Conservation (phyloP, 2,888 invertebrate species). For the Clostera curtula region DNA sequence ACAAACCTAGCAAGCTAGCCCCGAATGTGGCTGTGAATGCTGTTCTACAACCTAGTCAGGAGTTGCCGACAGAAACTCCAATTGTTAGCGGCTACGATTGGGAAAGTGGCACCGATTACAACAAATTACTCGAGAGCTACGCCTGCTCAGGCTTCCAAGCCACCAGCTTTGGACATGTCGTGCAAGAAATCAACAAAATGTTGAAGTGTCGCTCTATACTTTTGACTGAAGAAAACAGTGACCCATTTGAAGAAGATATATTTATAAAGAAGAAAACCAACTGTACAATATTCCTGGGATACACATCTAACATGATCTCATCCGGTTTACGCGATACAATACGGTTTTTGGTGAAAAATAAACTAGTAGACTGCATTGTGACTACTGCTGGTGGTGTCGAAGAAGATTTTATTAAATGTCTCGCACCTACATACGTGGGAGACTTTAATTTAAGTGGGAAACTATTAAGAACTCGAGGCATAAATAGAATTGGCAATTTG, state of each 20-base stretch:
- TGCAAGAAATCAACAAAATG: conserved; percentile 95
- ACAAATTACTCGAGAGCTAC: conserved; percentile 87
- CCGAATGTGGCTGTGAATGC: conserved; percentile 79
- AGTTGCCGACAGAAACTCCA: conserved; percentile 79
- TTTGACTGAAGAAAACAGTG: conserved; percentile 78
- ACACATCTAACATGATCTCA: conserved; percentile 97
- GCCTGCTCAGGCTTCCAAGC: conserved; percentile 96
- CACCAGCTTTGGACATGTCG: conserved; percentile 93
- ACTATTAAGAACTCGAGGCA: conserved; percentile 86
- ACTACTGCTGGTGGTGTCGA: conserved; percentile 98
- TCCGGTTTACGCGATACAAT: conserved; percentile 95
- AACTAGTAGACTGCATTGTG: conserved; percentile 95
- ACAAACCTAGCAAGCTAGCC: conserved; percentile 38
- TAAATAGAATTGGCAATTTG: conserved; percentile 92
- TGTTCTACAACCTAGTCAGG: conserved; percentile 81
- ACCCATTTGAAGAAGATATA: conserved; percentile 83
- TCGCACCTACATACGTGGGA: conserved; percentile 95
- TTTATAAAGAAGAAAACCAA: conserved; percentile 84
- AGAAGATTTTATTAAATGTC: conserved; percentile 98
- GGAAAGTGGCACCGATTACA: conserved; percentile 91
- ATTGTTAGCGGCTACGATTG: conserved; percentile 93
- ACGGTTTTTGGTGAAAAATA: conserved; percentile 77
- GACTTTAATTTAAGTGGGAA: conserved; percentile 90
- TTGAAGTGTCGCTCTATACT: conserved; percentile 82
- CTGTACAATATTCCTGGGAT: conserved; percentile 97